phyloP scores from a whole-genome alignment of 2,888 invertebrate species.

The Drosophila prostipennis region DNA sequence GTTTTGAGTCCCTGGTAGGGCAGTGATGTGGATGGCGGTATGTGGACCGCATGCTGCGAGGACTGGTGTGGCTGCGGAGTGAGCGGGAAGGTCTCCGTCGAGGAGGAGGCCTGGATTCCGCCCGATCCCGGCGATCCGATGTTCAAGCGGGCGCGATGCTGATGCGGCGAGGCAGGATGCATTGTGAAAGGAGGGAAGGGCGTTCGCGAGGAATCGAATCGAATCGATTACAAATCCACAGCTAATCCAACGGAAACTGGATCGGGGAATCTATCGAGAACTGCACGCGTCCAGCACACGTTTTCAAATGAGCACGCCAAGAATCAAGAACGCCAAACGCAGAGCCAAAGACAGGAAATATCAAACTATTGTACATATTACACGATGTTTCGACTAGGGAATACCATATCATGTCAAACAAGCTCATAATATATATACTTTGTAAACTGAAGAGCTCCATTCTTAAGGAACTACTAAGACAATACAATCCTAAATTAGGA shows the following conservation, averaged over 20 bases:
- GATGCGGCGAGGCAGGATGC: conserved; percentile 76
- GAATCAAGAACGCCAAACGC: conserved; percentile 8
- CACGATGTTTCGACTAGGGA: conserved; percentile 4
- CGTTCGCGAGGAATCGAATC: neutral
- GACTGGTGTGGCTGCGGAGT: conserved; percentile 45
- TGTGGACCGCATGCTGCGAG: conserved; percentile 65
- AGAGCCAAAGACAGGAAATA: conserved; percentile 24
- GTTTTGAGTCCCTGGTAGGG: conserved; percentile 80
- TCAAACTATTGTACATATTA: neutral
- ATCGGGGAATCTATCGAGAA: conserved; percentile 35
- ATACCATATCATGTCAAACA: conserved; percentile 5
- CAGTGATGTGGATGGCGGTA: conserved; percentile 54
- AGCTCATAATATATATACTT: too few relatives aligned
- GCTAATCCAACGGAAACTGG: neutral
- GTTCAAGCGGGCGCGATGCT: conserved; percentile 71
- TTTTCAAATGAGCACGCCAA: conserved; percentile 57
- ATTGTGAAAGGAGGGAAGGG: conserved; percentile 37
- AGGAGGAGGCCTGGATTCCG: conserved; percentile 46
- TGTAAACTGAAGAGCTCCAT: neutral
- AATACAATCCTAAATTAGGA: too few relatives aligned
- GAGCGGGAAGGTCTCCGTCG: conserved; percentile 47
- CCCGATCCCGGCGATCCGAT: conserved; percentile 58
- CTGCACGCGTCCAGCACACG: conserved; percentile 70
- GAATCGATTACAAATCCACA: conserved; percentile 7
- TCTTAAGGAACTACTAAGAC: too few relatives aligned